phyloP scores from a whole-genome alignment of 2,797 vertebrate genomes.

The Bradypodion ventrale region DNA sequence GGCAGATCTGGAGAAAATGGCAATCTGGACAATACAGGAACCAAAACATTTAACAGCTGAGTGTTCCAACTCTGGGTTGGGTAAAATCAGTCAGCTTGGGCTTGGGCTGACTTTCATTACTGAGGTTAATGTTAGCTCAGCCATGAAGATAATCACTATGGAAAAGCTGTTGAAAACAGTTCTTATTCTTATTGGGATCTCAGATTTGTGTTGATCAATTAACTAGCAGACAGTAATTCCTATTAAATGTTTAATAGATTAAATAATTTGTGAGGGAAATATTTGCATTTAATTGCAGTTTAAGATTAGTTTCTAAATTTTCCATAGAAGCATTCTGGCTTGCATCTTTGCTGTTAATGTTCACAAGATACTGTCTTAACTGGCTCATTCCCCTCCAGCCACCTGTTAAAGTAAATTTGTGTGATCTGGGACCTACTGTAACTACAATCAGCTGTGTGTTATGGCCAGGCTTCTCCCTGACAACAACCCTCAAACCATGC shows the following conservation, averaged over 20 bases:
- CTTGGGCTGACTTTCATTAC: constrained; percentile 60
- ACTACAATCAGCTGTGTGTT: neutral
- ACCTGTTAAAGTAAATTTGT: neutral
- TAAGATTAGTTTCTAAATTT: neutral
- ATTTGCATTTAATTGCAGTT: neutral
- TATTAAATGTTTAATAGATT: neutral
- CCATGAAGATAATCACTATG: neutral
- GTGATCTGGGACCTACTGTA: neutral
- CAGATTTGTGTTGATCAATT: neutral
- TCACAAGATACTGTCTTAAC: neutral
- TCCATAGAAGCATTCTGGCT: neutral
- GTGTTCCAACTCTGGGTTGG: too few relatives aligned
- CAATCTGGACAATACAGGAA: constrained; percentile 52
- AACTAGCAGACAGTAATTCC: neutral
- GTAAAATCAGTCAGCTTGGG: too few relatives aligned
- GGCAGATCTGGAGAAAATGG: constrained; percentile 44
- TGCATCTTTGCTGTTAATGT: neutral
- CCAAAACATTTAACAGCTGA: constrained; percentile 11
- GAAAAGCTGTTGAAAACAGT: neutral
- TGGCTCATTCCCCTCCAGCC: neutral
- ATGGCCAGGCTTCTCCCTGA: neutral
- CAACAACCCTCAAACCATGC: too few relatives aligned
- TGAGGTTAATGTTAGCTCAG: constrained; percentile 42
- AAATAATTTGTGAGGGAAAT: neutral
- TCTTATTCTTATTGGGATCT: neutral